Evolutionary conservation across 2,888 invertebrate species (phyloP).

Genomic region (Trichopria drosophilae): DNA sequence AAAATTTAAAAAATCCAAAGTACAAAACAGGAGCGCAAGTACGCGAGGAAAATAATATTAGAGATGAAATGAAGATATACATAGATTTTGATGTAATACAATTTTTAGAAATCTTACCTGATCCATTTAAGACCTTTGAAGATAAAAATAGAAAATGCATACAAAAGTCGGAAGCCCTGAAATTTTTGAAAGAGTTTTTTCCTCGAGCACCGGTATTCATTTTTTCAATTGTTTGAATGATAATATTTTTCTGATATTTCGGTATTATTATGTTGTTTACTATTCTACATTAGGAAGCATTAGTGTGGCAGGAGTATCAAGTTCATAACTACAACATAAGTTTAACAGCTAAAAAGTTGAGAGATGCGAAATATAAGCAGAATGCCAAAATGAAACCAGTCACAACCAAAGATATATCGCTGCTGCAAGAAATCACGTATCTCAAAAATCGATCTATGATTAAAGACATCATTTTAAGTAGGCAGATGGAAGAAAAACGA

Average conservation of each 20-base stretch:
- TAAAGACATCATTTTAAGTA: slow-evolving; percentile 41
- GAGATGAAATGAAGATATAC: slow-evolving; percentile 48
- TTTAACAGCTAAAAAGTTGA: not conserved
- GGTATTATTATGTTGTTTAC: not conserved
- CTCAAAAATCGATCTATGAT: slow-evolving; percentile 50
- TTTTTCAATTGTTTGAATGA: not conserved
- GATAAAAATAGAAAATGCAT: slow-evolving; percentile 27
- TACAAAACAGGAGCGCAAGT: slow-evolving; percentile 42
- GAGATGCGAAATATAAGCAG: not conserved
- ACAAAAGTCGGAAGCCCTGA: slow-evolving; percentile 31
- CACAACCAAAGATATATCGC: slow-evolving; percentile 2
- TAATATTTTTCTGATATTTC: not conserved
- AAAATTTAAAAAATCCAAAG: slow-evolving; percentile 37
- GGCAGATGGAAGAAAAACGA: slow-evolving; percentile 45
- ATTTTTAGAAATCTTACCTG: slow-evolving; percentile 58
- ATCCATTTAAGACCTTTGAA: slow-evolving; percentile 55
- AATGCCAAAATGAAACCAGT: not conserved
- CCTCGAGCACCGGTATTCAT: slow-evolving; percentile 28
- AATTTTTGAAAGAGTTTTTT: slow-evolving; percentile 42
- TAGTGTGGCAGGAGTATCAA: not conserved
- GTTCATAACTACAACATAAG: not conserved
- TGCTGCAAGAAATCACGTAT: slow-evolving; percentile 51
- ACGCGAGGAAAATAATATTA: slow-evolving; percentile 4
- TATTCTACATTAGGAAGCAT: not conserved
- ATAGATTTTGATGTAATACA: slow-evolving; percentile 57